Base-by-base conservation (phyloP, 2,113 vertebrate genomes). In the Phylloscopus trochiloides region DNA sequence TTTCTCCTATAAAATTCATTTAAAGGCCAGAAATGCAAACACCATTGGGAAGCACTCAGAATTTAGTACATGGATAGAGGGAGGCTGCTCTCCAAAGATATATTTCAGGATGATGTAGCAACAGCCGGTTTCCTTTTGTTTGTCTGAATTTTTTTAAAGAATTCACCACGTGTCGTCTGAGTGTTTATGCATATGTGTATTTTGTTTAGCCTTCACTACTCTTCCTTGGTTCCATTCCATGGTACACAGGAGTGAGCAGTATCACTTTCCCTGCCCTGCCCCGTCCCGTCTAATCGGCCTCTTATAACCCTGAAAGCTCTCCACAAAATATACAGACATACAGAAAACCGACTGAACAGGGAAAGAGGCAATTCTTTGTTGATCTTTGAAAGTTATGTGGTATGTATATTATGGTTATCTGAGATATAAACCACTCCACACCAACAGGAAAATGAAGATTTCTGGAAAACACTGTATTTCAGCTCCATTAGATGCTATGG, bases 201-300 rank as follows among this genome's bases (percentile, higher is more conserved):
- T 78, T 71, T 25, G 67, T 81, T 71, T 28, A 59, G 7, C 52
- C 24, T 86, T 91, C 38, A 57, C 11, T 42, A 7, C 75, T 51
- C 19, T 45, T 38, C 15, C 43, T 78, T 38, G 14, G 4, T 54
- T 86, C 78, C 36, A 47, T 66, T n/a, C 40, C 47, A 10, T 19
- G 29, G 16, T 67, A 7, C 7, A 29, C 25, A 84, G 8, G 9
- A 50, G 24, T 25, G 19, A 62, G 28, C 12, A 76, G 18, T 2
- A 47, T 17, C 25, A 1, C 1, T 34, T 65, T 55, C 32, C 18
- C 32, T 29, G 10, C 6, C 10, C 7, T 3, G 3, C 9, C 36
- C 15, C 0, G 0, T 26, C 47, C 26, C 36, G 2, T 71, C 24
- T 71, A 6, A 16, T 50, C 7, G 0, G 0, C 32, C 24, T 71